Evolutionary conservation across 53 echinoderm and acorn worm species (phyloP).

Genomic region (Hippasteria phrygiana): DNA sequence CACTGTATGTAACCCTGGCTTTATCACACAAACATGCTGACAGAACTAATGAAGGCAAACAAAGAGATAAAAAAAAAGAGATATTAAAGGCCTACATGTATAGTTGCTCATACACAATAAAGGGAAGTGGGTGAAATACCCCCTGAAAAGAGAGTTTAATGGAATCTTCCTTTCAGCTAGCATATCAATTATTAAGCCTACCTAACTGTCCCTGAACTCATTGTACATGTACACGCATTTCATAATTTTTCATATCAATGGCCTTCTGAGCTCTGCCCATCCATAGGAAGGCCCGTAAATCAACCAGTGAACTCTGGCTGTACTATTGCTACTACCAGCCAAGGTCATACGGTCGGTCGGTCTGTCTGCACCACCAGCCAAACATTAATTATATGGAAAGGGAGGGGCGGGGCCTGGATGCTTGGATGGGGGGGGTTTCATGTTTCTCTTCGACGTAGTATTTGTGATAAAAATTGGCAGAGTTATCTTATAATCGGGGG

Average conservation of each 20-base stretch:
- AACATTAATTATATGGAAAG: background rate
- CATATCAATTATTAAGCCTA: slow-evolving; percentile 49
- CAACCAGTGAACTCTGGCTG: slow-evolving; percentile 44
- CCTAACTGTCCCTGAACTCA: slow-evolving; percentile 38
- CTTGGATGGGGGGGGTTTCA: background rate
- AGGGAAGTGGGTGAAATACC: background rate
- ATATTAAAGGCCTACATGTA: background rate
- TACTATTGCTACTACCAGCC: slow-evolving; percentile 41
- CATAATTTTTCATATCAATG: background rate
- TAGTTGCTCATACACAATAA: background rate
- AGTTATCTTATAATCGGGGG: too few species aligned
- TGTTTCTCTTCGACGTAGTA: too few species aligned
- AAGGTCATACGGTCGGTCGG: slow-evolving; percentile 31
- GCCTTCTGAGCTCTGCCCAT: background rate
- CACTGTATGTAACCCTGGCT: too few species aligned
- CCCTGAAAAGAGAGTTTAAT: background rate
- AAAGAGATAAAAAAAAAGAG: background rate
- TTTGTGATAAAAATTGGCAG: too few species aligned
- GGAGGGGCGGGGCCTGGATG: background rate
- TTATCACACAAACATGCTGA: background rate
- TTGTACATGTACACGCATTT: slow-evolving; percentile 36
- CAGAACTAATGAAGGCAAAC: background rate
- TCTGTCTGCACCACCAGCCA: background rate
- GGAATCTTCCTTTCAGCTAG: slow-evolving; percentile 25
- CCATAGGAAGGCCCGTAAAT: slow-evolving; percentile 21